phyloP scores from a whole-genome alignment of 1,140 invertebrate species.

The Drosophila arizonae region DNA sequence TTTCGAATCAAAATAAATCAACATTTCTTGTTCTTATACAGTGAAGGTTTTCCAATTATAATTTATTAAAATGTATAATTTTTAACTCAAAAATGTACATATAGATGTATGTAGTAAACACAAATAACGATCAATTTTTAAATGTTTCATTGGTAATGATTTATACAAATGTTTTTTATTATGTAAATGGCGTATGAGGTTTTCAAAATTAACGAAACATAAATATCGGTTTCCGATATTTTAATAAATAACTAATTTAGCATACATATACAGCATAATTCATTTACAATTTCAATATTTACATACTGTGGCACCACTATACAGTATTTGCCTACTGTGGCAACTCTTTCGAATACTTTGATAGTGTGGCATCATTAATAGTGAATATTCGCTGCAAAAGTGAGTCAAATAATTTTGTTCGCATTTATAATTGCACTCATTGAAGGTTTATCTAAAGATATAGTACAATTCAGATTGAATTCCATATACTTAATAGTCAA shows the following conservation, averaged over 20 bases:
- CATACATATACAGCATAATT: not conserved
- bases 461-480: too few relatives aligned
- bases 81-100: not conserved
- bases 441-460: too few relatives aligned
- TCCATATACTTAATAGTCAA: not conserved
- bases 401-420: constrained; percentile 50
- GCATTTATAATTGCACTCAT: not conserved
- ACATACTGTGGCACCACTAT: too few relatives aligned
- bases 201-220: too few relatives aligned
- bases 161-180: too few relatives aligned
- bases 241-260: not conserved
- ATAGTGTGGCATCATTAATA: constrained; percentile 25
- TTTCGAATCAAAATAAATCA: not conserved
- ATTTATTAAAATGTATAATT: not conserved
- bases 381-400: constrained; percentile 50
- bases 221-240: too few relatives aligned
- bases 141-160: too few relatives aligned
- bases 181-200: too few relatives aligned
- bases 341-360: not conserved
- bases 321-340: too few relatives aligned
- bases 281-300: not conserved
- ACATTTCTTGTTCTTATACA: not conserved
- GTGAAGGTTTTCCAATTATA: not conserved
- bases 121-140: too few relatives aligned
- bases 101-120: too few relatives aligned